phyloP scores from a whole-genome alignment of 2,113 vertebrate genomes.

The Xyrauchen texanus region DNA sequence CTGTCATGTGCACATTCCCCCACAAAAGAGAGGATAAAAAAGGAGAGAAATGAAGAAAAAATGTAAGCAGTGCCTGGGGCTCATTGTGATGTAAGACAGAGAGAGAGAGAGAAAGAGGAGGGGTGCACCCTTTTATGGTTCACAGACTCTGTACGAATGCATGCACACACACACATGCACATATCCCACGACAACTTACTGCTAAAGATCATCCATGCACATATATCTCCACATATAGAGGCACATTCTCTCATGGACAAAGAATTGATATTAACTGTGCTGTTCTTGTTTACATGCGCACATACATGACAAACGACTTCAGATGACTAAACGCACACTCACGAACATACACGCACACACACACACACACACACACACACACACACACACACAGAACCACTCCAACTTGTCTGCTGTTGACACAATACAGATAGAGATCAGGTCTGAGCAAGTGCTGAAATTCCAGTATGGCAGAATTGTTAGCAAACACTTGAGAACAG shows the following conservation, averaged over 20 bases:
- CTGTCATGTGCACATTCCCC: slow-evolving; percentile 61
- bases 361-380: slow-evolving; percentile 19
- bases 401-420: slow-evolving; percentile 80
- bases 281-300: slow-evolving; percentile 20
- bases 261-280: slow-evolving; percentile 21
- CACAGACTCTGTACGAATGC: slow-evolving; percentile 58
- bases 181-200: slow-evolving; percentile 30
- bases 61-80: slow-evolving; percentile 77
- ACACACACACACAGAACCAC: slow-evolving; percentile 45
- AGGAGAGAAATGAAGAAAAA: slow-evolving; percentile 68
- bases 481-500: slow-evolving; percentile 74
- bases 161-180: slow-evolving; percentile 38
- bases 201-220: slow-evolving; percentile 45
- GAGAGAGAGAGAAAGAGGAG: slow-evolving; percentile 54
- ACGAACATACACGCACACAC: neutral
- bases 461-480: slow-evolving; percentile 82
- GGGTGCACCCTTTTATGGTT: slow-evolving; percentile 69
- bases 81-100: slow-evolving; percentile 76
- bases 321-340: neutral
- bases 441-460: slow-evolving; percentile 86
- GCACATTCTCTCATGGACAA: slow-evolving; percentile 29
- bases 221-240: slow-evolving; percentile 37
- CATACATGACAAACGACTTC: neutral
- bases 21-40: slow-evolving; percentile 70
- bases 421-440: slow-evolving; percentile 84